Evolutionary conservation across 2,888 invertebrate genomes (phyloP), one percentile per base, ranked within the genome.

Genomic region (Ormyrus labotus): DNA sequence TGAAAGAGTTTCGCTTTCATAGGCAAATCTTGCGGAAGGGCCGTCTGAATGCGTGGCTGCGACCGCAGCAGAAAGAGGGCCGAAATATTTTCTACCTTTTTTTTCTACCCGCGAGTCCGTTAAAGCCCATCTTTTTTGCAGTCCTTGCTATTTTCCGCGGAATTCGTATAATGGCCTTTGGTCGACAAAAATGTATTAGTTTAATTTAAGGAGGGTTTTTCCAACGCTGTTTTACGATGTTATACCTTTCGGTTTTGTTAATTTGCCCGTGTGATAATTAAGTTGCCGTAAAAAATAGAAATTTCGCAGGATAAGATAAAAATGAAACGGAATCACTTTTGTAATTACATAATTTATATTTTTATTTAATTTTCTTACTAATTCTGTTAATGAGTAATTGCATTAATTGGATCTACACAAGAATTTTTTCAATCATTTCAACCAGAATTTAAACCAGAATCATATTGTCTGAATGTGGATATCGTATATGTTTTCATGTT

Each of bases 1-100:
- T 51, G 65, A 81, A 81, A 77, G 69, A 81, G 73, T 73, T 77
- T 69, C 63, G 69, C 77, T 77, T 81, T 77, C 73, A 73, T 73
- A 77, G 69, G 81, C 48, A 77, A 77, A 81, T 77, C 68, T 81
- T 47, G 55, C 69, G 68, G 76, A 73, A 72, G 73, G 58, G 58
- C 48, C 19, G 53, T 48, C 10, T 65, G 64, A 72, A 67, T 67
- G 34, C 60, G 10, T 61, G 69, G 13, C 47, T 48, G 9, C 61
- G 58, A 68, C 68, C 75, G 7, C 64, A 77, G 64, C 57, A 64
- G 19, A 72, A 78, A 72, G 19, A 53, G 45, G 60, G 48, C 69
- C 63, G 53, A 78, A 78, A 72, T 78, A 65, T 67, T 78, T 78
- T 78, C 19, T 19, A 60, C 19, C 5, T 50, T 70, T 77, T 45